These are phyloP conservation scores for Halcyon chelicuti DNA, from an alignment of 2,797 vertebrate species.

Conservation along the genomic window DNA sequence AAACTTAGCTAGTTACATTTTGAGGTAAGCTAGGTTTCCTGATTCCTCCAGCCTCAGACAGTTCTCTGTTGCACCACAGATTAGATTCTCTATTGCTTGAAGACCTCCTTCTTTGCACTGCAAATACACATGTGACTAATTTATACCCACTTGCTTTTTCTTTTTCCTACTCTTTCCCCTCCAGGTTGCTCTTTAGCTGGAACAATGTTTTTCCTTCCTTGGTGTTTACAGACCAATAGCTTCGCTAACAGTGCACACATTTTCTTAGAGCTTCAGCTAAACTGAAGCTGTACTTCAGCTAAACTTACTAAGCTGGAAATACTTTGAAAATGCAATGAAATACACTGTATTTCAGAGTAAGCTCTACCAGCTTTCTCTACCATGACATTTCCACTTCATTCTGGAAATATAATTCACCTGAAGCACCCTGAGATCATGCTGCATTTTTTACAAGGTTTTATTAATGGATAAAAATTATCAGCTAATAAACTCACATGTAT, in stretches of 20 bases:
- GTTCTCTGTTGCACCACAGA: background rate
- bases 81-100: background rate
- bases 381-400: background rate
- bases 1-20: background rate
- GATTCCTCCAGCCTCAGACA: background rate
- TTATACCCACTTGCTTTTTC: background rate
- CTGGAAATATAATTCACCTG: background rate
- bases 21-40: background rate
- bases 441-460: background rate
- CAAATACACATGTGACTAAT: background rate
- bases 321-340: background rate
- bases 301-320: background rate
- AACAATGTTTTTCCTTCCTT: background rate
- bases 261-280: background rate
- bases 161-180: background rate
- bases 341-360: background rate
- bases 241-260: background rate
- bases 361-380: background rate
- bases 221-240: background rate
- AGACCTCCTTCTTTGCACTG: background rate
- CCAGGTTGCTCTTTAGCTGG: background rate
- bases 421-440: background rate
- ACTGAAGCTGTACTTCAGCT: background rate
- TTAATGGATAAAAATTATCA: background rate
- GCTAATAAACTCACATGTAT: background rate